Conservation (phyloP, 2,797 vertebrate species). For the Chaetodon trifasciatus region DNA sequence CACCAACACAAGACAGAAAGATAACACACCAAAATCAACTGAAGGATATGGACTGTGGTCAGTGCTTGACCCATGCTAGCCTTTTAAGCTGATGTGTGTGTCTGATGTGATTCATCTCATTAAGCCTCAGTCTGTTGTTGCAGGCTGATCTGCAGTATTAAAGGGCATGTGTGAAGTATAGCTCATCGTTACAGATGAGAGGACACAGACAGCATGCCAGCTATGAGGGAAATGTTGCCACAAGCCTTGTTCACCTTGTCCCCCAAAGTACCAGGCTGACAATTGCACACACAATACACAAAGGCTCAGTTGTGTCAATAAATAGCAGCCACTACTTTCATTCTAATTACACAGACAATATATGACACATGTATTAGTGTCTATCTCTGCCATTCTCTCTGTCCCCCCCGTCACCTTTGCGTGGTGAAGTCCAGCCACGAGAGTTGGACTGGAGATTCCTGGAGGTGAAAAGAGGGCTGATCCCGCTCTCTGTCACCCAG, state of each 20-base stretch:
- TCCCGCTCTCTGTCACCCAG: conserved; percentile 68
- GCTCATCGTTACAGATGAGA: conserved; percentile 69
- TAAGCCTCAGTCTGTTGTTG: conserved; percentile 38
- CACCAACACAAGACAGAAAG: neutral
- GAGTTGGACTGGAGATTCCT: conserved; percentile 63
- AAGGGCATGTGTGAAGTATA: conserved; percentile 57
- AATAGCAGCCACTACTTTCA: conserved; percentile 49
- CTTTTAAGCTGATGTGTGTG: conserved; percentile 20
- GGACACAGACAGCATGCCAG: conserved; percentile 79
- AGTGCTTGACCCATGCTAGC: neutral
- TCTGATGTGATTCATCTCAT: conserved; percentile 28
- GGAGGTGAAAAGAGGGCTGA: conserved; percentile 52
- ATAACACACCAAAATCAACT: neutral
- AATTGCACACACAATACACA: conserved; percentile 31
- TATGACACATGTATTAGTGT: conserved; percentile 30
- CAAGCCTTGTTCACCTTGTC: conserved; percentile 52
- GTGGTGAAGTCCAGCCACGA: conserved; percentile 36
- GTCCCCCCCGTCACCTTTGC: conserved; percentile 8
- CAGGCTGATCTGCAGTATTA: conserved; percentile 34
- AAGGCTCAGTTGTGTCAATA: conserved; percentile 61
- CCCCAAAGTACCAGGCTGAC: conserved; percentile 25
- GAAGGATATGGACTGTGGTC: neutral
- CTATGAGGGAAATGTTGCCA: conserved; percentile 77
- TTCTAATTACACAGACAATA: conserved; percentile 54
- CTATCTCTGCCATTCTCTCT: conserved; percentile 31